Conservation (phyloP, 2,113 vertebrate species). For the Polypterus senegalus region DNA sequence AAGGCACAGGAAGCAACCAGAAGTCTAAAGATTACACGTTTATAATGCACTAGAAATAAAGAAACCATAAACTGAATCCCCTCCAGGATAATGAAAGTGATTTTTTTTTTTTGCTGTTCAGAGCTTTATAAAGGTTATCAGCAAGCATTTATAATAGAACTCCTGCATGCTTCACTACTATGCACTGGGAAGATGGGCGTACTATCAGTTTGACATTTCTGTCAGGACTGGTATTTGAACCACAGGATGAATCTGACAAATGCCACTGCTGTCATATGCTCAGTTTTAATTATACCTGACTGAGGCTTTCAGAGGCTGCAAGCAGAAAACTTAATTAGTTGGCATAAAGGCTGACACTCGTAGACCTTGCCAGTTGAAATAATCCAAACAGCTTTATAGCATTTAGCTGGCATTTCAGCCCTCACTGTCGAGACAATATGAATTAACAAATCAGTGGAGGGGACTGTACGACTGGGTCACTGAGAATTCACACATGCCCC, state of each 20-base stretch:
- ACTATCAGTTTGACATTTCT: slow-evolving; percentile 94
- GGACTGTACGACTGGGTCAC: slow-evolving; percentile 13
- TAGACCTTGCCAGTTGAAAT: slow-evolving; percentile 29
- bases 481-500: background rate
- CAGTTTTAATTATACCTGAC: slow-evolving; percentile 87
- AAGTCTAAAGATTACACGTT: slow-evolving; percentile 21
- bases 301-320: slow-evolving; percentile 54
- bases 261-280: slow-evolving; percentile 81
- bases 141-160: slow-evolving; percentile 60
- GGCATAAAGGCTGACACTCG: slow-evolving; percentile 37
- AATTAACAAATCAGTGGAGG: slow-evolving; percentile 26
- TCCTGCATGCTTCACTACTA: slow-evolving; percentile 34
- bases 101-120: slow-evolving; percentile 43
- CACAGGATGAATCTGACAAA: slow-evolving; percentile 79
- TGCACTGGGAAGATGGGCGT: slow-evolving; percentile 33
- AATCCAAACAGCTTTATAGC: slow-evolving; percentile 33
- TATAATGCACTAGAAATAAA: slow-evolving; percentile 30
- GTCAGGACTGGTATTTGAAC: slow-evolving; percentile 87
- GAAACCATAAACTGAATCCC: slow-evolving; percentile 30
- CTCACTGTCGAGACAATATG: slow-evolving; percentile 20
- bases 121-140: slow-evolving; percentile 82
- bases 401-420: slow-evolving; percentile 34
- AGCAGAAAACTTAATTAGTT: slow-evolving; percentile 80
- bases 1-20: slow-evolving; percentile 13
- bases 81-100: slow-evolving; percentile 51